Evolutionary conservation across 2,113 vertebrate species (phyloP).

Genomic region (Oxyura jamaicensis): DNA sequence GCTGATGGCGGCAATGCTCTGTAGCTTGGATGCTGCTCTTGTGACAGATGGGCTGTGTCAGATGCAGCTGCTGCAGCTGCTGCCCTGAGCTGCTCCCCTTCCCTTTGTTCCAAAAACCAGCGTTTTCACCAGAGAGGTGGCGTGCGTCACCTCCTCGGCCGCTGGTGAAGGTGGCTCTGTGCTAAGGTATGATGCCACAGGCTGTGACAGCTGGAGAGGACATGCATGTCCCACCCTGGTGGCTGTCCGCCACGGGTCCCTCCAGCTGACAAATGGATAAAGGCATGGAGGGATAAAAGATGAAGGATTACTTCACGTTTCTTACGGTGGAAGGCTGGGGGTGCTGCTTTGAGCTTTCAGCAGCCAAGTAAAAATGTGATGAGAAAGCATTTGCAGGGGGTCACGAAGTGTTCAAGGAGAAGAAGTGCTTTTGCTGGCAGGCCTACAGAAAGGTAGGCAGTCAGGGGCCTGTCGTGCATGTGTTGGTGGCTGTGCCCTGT

Average conservation of each 20-base stretch:
- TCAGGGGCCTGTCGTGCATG: fast-evolving
- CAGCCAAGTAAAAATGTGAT: not conserved
- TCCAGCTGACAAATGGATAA: not conserved
- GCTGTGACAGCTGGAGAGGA: not conserved
- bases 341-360: not conserved
- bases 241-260: fast-evolving
- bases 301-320: fast-evolving
- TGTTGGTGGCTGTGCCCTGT: not conserved
- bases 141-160: not conserved
- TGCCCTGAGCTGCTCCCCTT: not conserved
- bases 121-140: fast-evolving
- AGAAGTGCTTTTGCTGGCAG: not conserved
- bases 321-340: fast-evolving
- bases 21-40: not conserved
- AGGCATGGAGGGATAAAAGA: not conserved
- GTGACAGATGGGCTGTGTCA: not conserved
- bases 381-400: not conserved
- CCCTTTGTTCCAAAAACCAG: fast-evolving
- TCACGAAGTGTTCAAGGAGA: no score
- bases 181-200: fast-evolving
- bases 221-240: fast-evolving
- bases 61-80: not conserved
- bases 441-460: no score
- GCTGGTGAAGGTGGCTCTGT: fast-evolving
- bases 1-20: fast-evolving